Evolutionary conservation across 2,113 vertebrate genomes (phyloP).

Genomic region (Alosa alosa): DNA sequence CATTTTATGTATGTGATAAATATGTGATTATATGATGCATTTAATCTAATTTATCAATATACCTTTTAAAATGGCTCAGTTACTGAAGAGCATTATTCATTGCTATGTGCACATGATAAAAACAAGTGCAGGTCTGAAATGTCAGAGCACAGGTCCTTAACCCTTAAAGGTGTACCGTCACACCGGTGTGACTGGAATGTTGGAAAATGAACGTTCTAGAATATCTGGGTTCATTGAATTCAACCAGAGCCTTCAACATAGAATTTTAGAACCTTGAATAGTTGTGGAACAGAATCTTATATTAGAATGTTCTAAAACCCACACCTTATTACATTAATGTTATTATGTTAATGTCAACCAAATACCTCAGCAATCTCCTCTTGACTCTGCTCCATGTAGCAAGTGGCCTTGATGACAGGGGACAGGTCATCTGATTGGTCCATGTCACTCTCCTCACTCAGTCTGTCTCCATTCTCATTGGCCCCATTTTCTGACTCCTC

Average conservation of each 20-base stretch:
- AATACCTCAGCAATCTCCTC: conserved; percentile 88
- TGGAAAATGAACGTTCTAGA: too few species aligned
- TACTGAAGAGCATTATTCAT: not conserved
- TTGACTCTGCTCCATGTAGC: conserved; percentile 81
- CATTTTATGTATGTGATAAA: not conserved
- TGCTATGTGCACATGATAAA: not conserved
- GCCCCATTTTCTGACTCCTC: conserved; percentile 79
- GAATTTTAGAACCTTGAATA: too few species aligned
- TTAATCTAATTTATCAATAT: not conserved
- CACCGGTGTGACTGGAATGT: too few species aligned
- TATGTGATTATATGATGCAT: not conserved
- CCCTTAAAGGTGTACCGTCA: too few species aligned
- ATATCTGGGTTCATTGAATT: too few species aligned
- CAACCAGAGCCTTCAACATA: too few species aligned
- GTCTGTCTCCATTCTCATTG: conserved; percentile 74
- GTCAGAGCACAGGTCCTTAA: not conserved
- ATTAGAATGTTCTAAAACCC: not conserved
- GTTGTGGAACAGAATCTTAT: too few species aligned
- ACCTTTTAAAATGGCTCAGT: not conserved
- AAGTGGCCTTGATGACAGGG: conserved; percentile 70
- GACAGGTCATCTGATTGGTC: conserved; percentile 80
- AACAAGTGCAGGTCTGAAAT: not conserved
- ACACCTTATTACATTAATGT: too few species aligned
- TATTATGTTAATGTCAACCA: not conserved
- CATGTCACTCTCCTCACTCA: conserved; percentile 79